Evolutionary conservation across 2,797 vertebrate species (phyloP), one percentile per base, ranked within the genome.

Genomic region (Scarus forsteni): DNA sequence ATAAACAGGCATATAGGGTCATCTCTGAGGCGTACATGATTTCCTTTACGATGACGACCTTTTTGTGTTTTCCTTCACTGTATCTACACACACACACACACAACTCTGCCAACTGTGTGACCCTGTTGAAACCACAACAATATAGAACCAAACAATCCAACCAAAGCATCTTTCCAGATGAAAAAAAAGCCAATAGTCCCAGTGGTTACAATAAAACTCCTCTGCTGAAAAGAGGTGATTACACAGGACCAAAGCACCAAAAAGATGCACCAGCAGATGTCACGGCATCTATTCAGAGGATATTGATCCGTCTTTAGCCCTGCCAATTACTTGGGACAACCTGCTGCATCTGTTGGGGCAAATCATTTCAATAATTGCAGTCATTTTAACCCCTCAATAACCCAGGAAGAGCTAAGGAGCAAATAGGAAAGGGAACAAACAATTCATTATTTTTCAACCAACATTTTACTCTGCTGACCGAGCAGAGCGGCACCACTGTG

Each of bases 311-410:
- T 46, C 52, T 57, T 18, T 56, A 71, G 78, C 53, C 40, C 77
- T 79, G 85, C 70, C 89, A 89, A 88, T 92, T 89, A 85, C 81
- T 68, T 34, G 81, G 75, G 81, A 86, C 82, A 88, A 89, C 90
- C 70, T 67, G 84, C 80, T 67, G 73, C 55, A 69, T 78, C 73
- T 53, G 64, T 70, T 19, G 55, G 75, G 12, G 66, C 74, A 75
- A 85, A 84, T 79, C 35, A 85, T 75, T 75, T 81, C 67, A 84
- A 85, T 81, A 73, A 83, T 48, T 44, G 62, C 59, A 52, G 74
- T 73, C 45, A 75, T 74, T 84, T 88, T 45, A 39, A 59, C 66
- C 70, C 50, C 11, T 1, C 27, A 53, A 76, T 70, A 54, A 45
- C 40, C 39, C 43, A 6, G 38, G 38, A 64, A 43, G 56, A 15